Conservation (phyloP, 2,888 invertebrate genomes). For the Diachrysia chrysitis region DNA sequence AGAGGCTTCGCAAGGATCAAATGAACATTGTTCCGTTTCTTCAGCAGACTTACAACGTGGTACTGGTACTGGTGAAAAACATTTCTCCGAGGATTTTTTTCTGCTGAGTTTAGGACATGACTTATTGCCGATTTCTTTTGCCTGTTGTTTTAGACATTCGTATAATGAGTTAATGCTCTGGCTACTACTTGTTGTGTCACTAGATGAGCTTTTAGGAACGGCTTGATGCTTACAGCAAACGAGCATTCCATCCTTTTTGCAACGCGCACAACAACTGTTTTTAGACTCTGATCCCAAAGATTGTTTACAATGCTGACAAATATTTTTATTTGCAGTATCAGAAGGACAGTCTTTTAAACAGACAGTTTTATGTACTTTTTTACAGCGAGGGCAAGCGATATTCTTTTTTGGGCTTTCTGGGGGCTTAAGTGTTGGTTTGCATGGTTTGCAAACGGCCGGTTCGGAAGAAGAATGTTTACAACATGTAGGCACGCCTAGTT, state of each 20-base stretch:
- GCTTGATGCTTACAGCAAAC: background rate
- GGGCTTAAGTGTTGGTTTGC: background rate
- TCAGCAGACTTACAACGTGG: conserved; percentile 11
- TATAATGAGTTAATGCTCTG: background rate
- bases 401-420: background rate
- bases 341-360: background rate
- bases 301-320: background rate
- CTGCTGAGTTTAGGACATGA: background rate
- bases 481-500: background rate
- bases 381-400: background rate
- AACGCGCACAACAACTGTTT: background rate
- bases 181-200: conserved; percentile 17
- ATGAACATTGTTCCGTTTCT: conserved; percentile 7
- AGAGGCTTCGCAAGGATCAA: background rate
- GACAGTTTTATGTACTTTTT: background rate
- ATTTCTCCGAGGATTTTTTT: background rate
- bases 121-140: background rate
- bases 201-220: background rate
- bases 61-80: background rate
- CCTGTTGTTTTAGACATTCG: background rate
- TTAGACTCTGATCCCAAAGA: background rate
- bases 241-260: background rate
- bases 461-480: background rate
- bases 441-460: background rate
- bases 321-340: background rate